These are phyloP conservation scores for Cryptomyrus ogoouensis DNA, from an alignment of 2,113 vertebrate genomes.

Conservation along the genomic window DNA sequence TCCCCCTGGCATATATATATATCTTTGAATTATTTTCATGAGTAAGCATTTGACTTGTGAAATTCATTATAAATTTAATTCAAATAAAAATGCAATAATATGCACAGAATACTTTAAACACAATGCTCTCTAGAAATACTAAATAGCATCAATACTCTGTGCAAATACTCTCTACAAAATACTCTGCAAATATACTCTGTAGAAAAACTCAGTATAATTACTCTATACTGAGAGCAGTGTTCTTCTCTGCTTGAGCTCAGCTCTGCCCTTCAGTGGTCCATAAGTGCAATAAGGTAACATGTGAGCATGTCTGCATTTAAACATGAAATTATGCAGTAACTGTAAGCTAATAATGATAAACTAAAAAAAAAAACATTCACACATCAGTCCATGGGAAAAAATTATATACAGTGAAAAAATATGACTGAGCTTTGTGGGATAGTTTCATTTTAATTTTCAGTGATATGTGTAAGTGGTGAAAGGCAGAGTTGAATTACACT, in stretches of 20 bases:
- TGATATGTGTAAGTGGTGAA: not conserved
- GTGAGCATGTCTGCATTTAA: not conserved
- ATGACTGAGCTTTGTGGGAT: not conserved
- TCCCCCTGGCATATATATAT: not conserved
- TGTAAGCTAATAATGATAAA: not conserved
- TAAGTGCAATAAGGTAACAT: not conserved
- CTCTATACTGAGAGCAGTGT: not conserved
- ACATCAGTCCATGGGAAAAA: not conserved
- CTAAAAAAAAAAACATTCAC: not conserved
- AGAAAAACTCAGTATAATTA: not conserved
- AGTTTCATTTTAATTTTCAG: not conserved
- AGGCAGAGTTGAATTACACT: not conserved
- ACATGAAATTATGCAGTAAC: not conserved
- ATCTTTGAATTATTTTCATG: not conserved
- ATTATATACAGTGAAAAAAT: not conserved
- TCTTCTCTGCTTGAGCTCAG: not conserved
- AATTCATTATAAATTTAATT: not conserved
- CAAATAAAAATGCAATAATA: not conserved
- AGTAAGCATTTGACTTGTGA: not conserved
- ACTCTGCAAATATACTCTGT: too few species aligned
- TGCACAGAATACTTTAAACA: not conserved
- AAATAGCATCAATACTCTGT: not conserved
- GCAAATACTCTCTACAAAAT: too few species aligned
- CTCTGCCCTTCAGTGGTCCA: constrained; percentile 10
- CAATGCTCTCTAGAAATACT: not conserved